A percentile compares a stretch with the other conserved stretches of the same genome.
These are phyloP conservation scores for Tokudaia muenninki DNA, from an alignment of 2,797 vertebrate species.

Conservation along the genomic window DNA sequence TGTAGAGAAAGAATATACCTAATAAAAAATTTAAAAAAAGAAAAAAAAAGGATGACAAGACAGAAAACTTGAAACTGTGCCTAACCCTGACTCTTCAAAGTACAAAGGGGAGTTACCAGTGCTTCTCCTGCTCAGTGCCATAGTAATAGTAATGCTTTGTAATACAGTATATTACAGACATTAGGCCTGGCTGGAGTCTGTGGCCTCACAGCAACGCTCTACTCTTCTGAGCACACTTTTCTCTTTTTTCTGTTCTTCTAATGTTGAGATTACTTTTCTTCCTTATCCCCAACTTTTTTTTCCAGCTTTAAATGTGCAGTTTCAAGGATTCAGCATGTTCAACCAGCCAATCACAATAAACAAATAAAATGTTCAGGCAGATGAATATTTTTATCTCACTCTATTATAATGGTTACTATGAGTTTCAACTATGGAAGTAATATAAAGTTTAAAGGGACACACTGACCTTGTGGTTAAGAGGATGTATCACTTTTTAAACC, in stretches of 20 bases:
- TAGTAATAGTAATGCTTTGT: background rate
- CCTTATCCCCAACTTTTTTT: background rate
- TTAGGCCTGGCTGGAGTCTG: background rate
- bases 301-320: constrained; percentile 5
- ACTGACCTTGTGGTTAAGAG: background rate
- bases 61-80: background rate
- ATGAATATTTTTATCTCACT: background rate
- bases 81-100: constrained; percentile 21
- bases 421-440: constrained; percentile 4
- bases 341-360: background rate
- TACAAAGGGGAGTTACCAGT: constrained; percentile 11
- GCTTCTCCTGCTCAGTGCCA: background rate
- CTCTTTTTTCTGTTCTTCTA: background rate
- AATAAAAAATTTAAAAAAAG: too few species aligned
- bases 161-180: background rate
- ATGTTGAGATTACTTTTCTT: constrained; percentile 12
- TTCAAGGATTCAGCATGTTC: background rate
- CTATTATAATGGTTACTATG: background rate
- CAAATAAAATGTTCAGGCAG: background rate
- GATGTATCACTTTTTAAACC: background rate
- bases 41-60: background rate
- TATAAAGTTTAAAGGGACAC: constrained; percentile 1
- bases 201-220: background rate
- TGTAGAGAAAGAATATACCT: too few species aligned
- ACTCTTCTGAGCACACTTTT: constrained; percentile 22